Evolutionary conservation across 37 sponge, comb jelly and placozoan genomes (phyloP).

Genomic region (Ianthella basta): DNA sequence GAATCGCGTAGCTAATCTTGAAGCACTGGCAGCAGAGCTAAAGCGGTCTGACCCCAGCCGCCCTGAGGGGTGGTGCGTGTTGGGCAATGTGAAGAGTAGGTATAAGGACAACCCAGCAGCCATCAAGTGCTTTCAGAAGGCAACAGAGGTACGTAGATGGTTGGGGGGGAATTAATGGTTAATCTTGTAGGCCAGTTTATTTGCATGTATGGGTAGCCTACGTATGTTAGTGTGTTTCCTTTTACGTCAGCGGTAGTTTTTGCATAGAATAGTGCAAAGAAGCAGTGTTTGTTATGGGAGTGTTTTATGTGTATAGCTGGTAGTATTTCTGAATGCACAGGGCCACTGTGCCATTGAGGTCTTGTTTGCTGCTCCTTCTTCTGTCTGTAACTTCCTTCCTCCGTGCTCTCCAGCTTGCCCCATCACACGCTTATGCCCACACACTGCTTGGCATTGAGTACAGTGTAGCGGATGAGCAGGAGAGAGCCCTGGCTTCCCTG

Average conservation of each 20-base stretch:
- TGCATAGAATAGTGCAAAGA: too few species aligned
- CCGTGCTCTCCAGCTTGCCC: slow-evolving; percentile 48
- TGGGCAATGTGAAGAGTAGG: slow-evolving; percentile 83
- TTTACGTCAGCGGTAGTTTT: too few species aligned
- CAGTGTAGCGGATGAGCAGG: slow-evolving; percentile 69
- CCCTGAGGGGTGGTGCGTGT: slow-evolving; percentile 81
- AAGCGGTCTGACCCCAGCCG: slow-evolving; percentile 43
- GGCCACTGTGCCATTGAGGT: too few species aligned
- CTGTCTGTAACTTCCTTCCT: background rate
- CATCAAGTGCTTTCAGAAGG: slow-evolving; percentile 81
- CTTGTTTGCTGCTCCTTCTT: background rate
- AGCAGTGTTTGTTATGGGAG: too few species aligned
- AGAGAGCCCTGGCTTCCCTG: slow-evolving; percentile 76
- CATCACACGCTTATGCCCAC: slow-evolving; percentile 79
- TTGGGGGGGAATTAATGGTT: too few species aligned
- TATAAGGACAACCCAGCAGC: slow-evolving; percentile 86
- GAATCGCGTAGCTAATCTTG: slow-evolving; percentile 73
- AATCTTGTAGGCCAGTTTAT: too few species aligned
- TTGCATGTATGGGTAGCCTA: background rate
- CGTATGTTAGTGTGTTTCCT: too few species aligned
- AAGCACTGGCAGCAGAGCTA: slow-evolving; percentile 71
- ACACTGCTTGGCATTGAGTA: slow-evolving; percentile 90
- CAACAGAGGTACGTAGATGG: slow-evolving; percentile 61
- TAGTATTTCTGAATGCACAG: too few species aligned
- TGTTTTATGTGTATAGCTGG: too few species aligned